Evolutionary conservation across 1,140 invertebrate genomes (phyloP).

Genomic region (Aphidius ervi): DNA sequence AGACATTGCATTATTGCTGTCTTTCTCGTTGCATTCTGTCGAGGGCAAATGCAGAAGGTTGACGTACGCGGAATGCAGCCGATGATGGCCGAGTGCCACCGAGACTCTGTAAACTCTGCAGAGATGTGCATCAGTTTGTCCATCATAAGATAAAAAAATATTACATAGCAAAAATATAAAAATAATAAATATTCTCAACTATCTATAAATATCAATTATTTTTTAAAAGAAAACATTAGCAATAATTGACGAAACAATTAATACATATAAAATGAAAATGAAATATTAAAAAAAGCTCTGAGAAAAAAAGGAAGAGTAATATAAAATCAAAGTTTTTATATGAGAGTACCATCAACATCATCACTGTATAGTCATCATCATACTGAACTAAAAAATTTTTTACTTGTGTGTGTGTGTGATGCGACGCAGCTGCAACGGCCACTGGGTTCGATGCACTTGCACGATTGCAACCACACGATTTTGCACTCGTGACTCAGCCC

Average conservation of each 20-base stretch:
- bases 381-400: too few species aligned
- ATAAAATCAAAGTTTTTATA: constrained; percentile 5
- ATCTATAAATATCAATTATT: too few species aligned
- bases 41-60: constrained; percentile 37
- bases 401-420: neutral
- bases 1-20: constrained; percentile 33
- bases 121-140: too few species aligned
- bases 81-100: constrained; percentile 32
- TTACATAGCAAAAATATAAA: too few species aligned
- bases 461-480: constrained; percentile 30
- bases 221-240: too few species aligned
- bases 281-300: constrained; percentile 9
- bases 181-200: too few species aligned
- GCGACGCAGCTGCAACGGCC: constrained; percentile 49
- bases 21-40: constrained; percentile 34
- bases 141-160: too few species aligned
- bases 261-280: neutral
- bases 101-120: constrained; percentile 26
- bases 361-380: too few species aligned
- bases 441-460: constrained; percentile 51
- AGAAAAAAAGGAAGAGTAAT: neutral
- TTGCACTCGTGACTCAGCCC: constrained; percentile 43
- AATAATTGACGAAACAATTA: too few species aligned
- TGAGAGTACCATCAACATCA: neutral
- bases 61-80: constrained; percentile 45